Evolutionary conservation across 2,113 vertebrate species (phyloP).

Genomic region (Struthio camelus): DNA sequence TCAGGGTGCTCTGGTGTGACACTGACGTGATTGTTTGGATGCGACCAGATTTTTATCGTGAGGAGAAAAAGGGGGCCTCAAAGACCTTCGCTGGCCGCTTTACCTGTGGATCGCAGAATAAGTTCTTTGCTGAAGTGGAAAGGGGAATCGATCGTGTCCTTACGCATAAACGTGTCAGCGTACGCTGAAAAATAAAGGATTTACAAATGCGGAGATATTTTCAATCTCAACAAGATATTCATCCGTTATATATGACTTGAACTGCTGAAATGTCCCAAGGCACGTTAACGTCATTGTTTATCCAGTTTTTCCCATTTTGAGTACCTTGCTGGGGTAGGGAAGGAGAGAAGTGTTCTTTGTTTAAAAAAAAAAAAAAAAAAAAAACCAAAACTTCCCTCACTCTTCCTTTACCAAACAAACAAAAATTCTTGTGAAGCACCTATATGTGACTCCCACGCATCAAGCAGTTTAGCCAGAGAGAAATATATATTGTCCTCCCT

Average conservation of each 20-base stretch:
- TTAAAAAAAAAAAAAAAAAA: not conserved
- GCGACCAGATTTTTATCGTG: not conserved
- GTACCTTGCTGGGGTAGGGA: accelerated
- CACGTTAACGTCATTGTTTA: not conserved
- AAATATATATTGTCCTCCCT: not conserved
- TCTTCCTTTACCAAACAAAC: not conserved
- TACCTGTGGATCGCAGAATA: not conserved
- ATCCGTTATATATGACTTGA: not conserved
- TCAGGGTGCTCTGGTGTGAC: not conserved
- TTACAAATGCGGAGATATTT: not conserved
- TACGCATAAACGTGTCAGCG: not conserved
- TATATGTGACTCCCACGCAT: not conserved
- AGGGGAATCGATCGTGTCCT: not conserved
- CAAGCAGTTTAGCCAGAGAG: not conserved
- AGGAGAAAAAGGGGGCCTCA: not conserved
- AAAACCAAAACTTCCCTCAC: not conserved
- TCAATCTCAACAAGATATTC: not conserved
- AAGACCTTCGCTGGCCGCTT: not conserved
- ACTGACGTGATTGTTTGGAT: not conserved
- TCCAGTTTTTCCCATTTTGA: not conserved
- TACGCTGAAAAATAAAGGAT: not conserved
- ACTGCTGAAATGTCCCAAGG: not conserved
- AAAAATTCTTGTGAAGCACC: not conserved
- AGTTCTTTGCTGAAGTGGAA: not conserved
- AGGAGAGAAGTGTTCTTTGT: not conserved